Base-by-base conservation (phyloP, 2,113 vertebrate species). In the Bubo bubo region DNA sequence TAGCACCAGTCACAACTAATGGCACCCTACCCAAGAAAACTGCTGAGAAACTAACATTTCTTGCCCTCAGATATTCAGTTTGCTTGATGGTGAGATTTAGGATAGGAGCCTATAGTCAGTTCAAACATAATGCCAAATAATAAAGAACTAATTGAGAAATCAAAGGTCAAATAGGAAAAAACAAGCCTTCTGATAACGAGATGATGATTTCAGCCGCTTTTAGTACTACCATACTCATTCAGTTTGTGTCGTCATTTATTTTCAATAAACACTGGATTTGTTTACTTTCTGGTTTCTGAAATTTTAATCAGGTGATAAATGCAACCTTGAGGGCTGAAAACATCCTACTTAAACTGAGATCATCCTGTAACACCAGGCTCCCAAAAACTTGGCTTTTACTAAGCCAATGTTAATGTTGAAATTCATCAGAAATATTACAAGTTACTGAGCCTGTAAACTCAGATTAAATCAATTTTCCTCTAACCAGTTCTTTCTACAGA, bases 301-400 rank as follows among this genome's bases (percentile, higher is more conserved):
- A 15, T 79, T 64, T 66, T n/a, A 50, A 62, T 16, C 17, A n/a
- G 41, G 16, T 52, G 32, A 2, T 15, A 73, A n/a, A 6, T 27
- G 18, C n/a, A 68, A 26, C 43, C 27, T 43, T 8, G 28, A 82
- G 35, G 47, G 20, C 28, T 14, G 12, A 34, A 68, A 85, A 59
- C 3, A 0, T 11, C 37, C 47, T 27, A 6, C 39, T 70, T 45
- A 22, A 60, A 73, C 28, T 13, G 22, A 73, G 14, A 39, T 39
- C 21, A 55, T 50, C 45, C 37, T 1, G 0, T 8, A 64, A 52
- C 27, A 34, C 1, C 1, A 0, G 53, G 26, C 4, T 19, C 30
- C 39, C 23, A 12, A 76, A 41, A 3, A 22, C 50, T 15, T 11
- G 8, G 24, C 22, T 50, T 67, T 50, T 56, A 32, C 41, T 32